These are phyloP conservation scores for Macroglossus sobrinus DNA, from an alignment of 2,113 vertebrate genomes.

Conservation along the genomic window DNA sequence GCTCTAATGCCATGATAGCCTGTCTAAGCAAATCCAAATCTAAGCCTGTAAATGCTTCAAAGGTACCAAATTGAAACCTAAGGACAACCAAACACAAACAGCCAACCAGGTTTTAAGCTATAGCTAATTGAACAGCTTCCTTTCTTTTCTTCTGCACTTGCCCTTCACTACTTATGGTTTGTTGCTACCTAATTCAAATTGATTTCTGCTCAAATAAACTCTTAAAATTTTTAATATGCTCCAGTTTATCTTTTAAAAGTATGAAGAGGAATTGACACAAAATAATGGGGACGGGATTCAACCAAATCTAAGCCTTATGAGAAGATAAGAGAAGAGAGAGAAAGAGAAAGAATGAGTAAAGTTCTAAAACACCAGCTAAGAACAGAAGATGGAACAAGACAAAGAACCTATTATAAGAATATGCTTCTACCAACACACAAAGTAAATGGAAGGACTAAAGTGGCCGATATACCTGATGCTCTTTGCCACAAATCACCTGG, in stretches of 20 bases:
- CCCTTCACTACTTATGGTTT: not conserved
- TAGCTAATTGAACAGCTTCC: not conserved
- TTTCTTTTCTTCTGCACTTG: not conserved
- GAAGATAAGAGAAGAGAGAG: not conserved
- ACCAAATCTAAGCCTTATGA: not conserved
- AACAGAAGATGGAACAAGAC: not conserved
- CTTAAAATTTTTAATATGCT: not conserved
- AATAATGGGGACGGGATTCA: not conserved
- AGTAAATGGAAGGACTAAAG: not conserved
- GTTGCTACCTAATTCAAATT: not conserved
- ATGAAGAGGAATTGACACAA: not conserved
- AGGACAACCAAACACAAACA: not conserved
- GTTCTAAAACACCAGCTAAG: not conserved
- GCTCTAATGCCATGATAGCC: not conserved
- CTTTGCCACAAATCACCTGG: too few relatives aligned
- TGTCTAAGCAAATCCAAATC: not conserved
- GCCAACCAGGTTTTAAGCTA: not conserved
- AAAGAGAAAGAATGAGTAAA: not conserved
- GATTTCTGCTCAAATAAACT: not conserved
- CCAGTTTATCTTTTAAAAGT: not conserved
- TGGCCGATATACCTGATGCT: not conserved
- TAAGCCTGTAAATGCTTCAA: not conserved
- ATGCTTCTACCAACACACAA: not conserved
- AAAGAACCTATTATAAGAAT: not conserved
- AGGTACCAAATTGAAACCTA: not conserved